phyloP scores from a whole-genome alignment of 37 sponge, comb jelly and placozoan genomes.

The Halichondria panicea region DNA sequence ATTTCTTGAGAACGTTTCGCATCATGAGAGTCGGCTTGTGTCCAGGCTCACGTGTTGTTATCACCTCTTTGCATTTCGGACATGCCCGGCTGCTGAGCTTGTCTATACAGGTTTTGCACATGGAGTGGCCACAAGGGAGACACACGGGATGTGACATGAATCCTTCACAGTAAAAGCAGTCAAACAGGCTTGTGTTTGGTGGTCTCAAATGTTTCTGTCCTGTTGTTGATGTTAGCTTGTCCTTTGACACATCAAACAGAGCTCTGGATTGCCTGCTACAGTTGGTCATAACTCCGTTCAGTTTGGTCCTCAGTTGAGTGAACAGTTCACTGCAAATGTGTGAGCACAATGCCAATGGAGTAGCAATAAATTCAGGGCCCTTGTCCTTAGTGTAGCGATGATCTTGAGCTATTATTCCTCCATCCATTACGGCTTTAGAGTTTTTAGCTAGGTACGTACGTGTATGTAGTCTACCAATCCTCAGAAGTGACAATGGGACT shows the following conservation, averaged over 20 bases:
- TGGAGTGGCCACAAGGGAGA: conserved; percentile 76
- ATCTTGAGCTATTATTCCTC: no score
- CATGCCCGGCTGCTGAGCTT: not conserved
- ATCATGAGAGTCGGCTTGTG: conserved; percentile 52
- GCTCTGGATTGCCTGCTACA: conserved; percentile 21
- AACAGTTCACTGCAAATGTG: not conserved
- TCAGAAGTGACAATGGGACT: no score
- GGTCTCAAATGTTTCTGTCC: not conserved
- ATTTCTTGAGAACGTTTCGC: conserved; percentile 38
- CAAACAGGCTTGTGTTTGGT: not conserved
- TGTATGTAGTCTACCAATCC: no score
- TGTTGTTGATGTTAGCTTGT: not conserved
- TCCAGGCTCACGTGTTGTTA: not conserved
- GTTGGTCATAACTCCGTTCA: conserved; percentile 6
- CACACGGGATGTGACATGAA: conserved; percentile 68
- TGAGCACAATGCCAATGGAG: not conserved
- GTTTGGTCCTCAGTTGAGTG: conserved; percentile 5
- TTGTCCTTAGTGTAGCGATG: no score
- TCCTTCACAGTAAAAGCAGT: conserved; percentile 51
- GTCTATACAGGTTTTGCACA: conserved; percentile 56
- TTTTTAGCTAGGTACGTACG: no score
- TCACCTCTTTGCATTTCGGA: not conserved
- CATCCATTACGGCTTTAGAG: no score
- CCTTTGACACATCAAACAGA: not conserved
- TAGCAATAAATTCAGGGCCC: no score